Evolutionary conservation across 2,888 invertebrate genomes (phyloP).

Genomic region (Malthinus seriepunctatus): DNA sequence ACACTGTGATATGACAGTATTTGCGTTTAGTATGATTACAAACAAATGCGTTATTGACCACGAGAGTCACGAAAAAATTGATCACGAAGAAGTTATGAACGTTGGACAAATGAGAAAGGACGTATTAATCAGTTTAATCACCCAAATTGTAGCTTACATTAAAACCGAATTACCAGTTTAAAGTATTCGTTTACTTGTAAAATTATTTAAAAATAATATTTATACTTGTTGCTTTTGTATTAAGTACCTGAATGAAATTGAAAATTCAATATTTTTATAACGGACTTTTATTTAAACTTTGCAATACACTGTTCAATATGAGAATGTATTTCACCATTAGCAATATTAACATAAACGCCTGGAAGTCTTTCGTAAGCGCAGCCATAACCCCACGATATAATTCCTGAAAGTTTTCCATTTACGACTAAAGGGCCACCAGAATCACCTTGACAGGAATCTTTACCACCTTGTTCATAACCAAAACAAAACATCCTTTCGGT

Average conservation of each 20-base stretch:
- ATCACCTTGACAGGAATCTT: slow-evolving; percentile 14
- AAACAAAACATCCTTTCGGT: slow-evolving; percentile 8
- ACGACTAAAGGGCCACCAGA: slow-evolving; percentile 14
- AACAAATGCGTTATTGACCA: slow-evolving; percentile 86
- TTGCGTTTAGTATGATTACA: slow-evolving; percentile 93
- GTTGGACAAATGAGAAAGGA: slow-evolving; percentile 72
- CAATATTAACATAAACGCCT: slow-evolving; percentile 6
- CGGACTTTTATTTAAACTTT: not conserved
- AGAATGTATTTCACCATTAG: not conserved
- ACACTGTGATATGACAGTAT: slow-evolving; percentile 89
- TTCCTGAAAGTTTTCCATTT: not conserved
- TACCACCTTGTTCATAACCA: slow-evolving; percentile 1
- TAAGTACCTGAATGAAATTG: no score
- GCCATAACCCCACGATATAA: slow-evolving; percentile 13
- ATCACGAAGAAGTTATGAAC: slow-evolving; percentile 88
- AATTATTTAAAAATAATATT: no score
- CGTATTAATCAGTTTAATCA: slow-evolving; percentile 67
- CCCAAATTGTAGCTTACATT: slow-evolving; percentile 60
- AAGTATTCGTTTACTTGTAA: no score
- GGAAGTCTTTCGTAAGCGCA: slow-evolving; percentile 9
- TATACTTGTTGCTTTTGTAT: no score
- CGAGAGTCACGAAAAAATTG: slow-evolving; percentile 72
- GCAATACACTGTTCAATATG: not conserved
- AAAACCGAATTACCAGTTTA: slow-evolving; percentile 29
- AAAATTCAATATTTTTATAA: no score